Base-by-base conservation (phyloP, 2,797 vertebrate species). In the Helicolenus hilgendorfi region DNA sequence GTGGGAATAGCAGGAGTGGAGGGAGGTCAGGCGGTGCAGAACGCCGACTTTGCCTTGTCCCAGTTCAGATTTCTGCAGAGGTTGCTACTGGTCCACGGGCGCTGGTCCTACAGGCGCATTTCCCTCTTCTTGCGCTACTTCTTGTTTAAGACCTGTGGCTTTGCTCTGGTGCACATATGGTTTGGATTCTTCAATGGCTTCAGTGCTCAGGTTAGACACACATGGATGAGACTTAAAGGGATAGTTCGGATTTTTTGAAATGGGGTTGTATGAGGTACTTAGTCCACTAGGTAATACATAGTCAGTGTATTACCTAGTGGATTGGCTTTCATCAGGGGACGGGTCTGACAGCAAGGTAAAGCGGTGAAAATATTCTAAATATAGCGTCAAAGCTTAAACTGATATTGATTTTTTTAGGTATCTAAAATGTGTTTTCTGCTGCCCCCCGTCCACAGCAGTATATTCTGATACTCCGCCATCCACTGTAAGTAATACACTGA, bases 71-170 rank as follows among this genome's bases (percentile, higher is more conserved):
- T 98, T 85, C 97, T 99, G 71, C 97, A 96, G 92, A 97, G 96
- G 31, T 97, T 99, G 49, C 97, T 99, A n/a, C 94, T 99, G 11
- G 92, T 99, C 49, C 99, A 99, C 0, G 98, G 99, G 0, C 98
- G 97, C 77, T 99, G 98, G 98, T 98, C 98, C 1, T 99, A 99
- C 77, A 72, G 97, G 9, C 98, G 98, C 1, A 89, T 98, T 91
- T 97, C 98, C 95, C 91, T 97, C 87, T 99, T 99, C 91, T 96
- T 99, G 14, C 95, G 96, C 3, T 98, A 95, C 94, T 99, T 99
- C 96, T 94, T 99, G 90, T 99, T 98, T 94, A 99, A 99, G 95
- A 99, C 98, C 1, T 97, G 97, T 6, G 92, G 98, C 26, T 98
- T 98, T 90, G 97, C 98, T 89, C 92, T 98, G 26, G 97, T 96